Conservation (phyloP, 2,797 vertebrate species). For the Danio tinwini region DNA sequence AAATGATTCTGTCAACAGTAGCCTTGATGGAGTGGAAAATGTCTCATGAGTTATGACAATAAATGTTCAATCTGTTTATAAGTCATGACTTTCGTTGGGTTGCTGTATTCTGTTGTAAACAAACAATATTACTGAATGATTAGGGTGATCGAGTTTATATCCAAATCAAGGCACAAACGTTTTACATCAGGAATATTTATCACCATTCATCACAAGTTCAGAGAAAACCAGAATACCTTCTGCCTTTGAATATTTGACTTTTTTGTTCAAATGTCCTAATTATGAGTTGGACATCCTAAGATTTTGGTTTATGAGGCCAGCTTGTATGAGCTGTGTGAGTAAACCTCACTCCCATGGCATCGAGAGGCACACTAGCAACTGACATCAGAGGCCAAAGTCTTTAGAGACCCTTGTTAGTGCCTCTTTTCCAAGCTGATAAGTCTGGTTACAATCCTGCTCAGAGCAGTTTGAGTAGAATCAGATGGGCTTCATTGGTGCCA, state of each 20-base stretch:
- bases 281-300: too few species aligned
- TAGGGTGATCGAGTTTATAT: neutral
- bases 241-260: slow-evolving; percentile 9
- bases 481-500: too few species aligned
- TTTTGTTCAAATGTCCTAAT: too few species aligned
- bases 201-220: slow-evolving; percentile 5
- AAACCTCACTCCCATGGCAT: too few species aligned
- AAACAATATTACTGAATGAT: neutral
- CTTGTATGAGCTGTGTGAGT: too few species aligned
- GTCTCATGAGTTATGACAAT: slow-evolving; percentile 35
- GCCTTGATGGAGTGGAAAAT: slow-evolving; percentile 51
- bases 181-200: neutral
- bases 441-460: too few species aligned
- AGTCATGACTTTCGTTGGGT: slow-evolving; percentile 5
- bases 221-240: slow-evolving; percentile 1
- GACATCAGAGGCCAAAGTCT: too few species aligned
- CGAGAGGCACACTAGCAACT: too few species aligned
- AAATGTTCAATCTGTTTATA: neutral
- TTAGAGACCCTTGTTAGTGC: too few species aligned
- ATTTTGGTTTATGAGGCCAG: too few species aligned
- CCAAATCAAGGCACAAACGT: slow-evolving; percentile 32
- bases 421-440: too few species aligned
- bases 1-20: slow-evolving; percentile 3
- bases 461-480: too few species aligned
- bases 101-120: neutral